These are phyloP conservation scores for Astreopora myriophthalma DNA, from an alignment of 64 coral and sea anemone genomes.

Conservation along the genomic window DNA sequence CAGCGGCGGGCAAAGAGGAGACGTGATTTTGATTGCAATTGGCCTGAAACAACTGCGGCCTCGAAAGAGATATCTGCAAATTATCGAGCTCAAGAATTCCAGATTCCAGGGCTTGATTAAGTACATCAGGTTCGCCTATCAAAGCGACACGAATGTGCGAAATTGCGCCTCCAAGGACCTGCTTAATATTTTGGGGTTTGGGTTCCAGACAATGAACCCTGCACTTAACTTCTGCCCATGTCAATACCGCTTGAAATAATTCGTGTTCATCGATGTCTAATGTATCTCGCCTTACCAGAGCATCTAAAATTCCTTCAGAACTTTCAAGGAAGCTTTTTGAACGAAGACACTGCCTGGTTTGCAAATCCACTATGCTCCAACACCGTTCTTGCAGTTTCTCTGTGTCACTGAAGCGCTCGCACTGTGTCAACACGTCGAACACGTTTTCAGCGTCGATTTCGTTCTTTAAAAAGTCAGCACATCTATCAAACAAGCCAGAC, in stretches of 20 bases:
- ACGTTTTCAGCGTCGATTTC: slow-evolving; percentile 26
- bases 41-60: not conserved
- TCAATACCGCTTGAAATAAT: not conserved
- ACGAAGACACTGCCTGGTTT: slow-evolving; percentile 13
- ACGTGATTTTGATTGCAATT: not conserved
- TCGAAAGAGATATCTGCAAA: not conserved
- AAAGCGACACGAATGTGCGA: slow-evolving; percentile 2
- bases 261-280: slow-evolving; percentile 17
- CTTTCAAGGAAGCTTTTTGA: not conserved
- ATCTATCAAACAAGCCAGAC: slow-evolving; percentile 10
- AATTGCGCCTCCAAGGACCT: not conserved
- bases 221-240: not conserved
- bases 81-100: not conserved
- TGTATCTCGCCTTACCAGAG: not conserved
- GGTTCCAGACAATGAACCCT: not conserved
- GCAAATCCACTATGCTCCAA: slow-evolving; percentile 46
- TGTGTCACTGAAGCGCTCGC: slow-evolving; percentile 5
- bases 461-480: slow-evolving; percentile 21
- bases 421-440: slow-evolving; percentile 24
- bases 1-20: not conserved
- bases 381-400: slow-evolving; percentile 17
- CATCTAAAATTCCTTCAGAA: not conserved
- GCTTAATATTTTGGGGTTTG: not conserved
- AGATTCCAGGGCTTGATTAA: not conserved
- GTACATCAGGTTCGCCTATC: not conserved